phyloP scores from a whole-genome alignment of 2,888 invertebrate species.

The Liopterus haemorrhoidalis region DNA sequence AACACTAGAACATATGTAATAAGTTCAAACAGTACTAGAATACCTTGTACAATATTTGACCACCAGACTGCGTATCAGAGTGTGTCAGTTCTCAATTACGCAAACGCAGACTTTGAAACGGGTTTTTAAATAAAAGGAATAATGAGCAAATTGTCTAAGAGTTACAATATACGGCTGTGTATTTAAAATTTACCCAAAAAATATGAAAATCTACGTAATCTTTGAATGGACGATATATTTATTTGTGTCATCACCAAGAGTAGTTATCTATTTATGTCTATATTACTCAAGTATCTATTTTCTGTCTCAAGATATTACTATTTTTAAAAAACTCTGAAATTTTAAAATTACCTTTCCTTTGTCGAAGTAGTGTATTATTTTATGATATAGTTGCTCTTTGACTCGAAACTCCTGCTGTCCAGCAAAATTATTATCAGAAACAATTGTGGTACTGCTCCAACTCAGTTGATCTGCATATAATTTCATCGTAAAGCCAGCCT shows the following conservation, averaged over 20 bases:
- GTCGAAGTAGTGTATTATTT: slow-evolving; percentile 88
- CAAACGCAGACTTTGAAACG: too few relatives aligned
- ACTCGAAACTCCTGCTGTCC: slow-evolving; percentile 83
- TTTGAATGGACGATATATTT: neutral
- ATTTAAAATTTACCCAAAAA: neutral
- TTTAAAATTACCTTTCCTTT: slow-evolving; percentile 68
- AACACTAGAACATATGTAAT: too few relatives aligned
- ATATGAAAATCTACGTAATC: neutral
- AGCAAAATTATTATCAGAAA: slow-evolving; percentile 63
- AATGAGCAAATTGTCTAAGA: too few relatives aligned
- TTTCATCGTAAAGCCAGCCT: slow-evolving; percentile 90
- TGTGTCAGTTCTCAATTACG: too few relatives aligned
- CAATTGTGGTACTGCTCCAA: slow-evolving; percentile 68
- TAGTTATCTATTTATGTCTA: neutral
- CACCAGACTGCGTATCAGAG: too few relatives aligned
- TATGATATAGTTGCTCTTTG: slow-evolving; percentile 81
- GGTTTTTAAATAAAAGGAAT: too few relatives aligned
- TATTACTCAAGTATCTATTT: neutral
- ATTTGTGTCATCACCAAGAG: neutral
- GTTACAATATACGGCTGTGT: too few relatives aligned
- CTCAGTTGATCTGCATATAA: slow-evolving; percentile 86
- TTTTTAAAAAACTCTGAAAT: slow-evolving; percentile 12
- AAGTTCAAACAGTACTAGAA: too few relatives aligned
- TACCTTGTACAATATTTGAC: too few relatives aligned
- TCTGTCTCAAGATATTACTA: neutral